phyloP scores from a whole-genome alignment of 2,113 vertebrate genomes.

The Brienomyrus longianalis region DNA sequence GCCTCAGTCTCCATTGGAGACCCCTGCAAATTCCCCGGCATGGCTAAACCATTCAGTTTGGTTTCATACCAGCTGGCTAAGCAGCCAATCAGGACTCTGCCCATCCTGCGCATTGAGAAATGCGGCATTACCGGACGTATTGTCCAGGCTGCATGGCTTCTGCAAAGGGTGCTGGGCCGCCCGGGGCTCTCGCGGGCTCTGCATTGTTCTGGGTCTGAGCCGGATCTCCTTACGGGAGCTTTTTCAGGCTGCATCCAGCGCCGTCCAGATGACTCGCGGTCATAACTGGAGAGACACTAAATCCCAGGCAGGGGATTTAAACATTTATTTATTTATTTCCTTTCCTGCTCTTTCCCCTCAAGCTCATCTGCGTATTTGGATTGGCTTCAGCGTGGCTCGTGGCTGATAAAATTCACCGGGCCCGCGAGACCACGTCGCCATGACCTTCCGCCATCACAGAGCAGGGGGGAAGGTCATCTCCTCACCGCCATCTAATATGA shows the following conservation, averaged over 20 bases:
- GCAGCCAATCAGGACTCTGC: not conserved
- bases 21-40: not conserved
- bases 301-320: conserved; percentile 39
- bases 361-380: conserved; percentile 55
- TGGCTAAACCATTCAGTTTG: not conserved
- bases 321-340: conserved; percentile 18
- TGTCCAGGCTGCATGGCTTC: not conserved
- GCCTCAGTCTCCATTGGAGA: not conserved
- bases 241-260: not conserved
- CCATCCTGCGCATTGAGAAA: not conserved
- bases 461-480: not conserved
- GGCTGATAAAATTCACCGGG: conserved; percentile 54
- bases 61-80: not conserved
- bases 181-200: not conserved
- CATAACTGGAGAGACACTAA: conserved; percentile 16
- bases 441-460: conserved; percentile 45
- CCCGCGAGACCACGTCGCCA: conserved; percentile 34
- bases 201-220: not conserved
- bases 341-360: conserved; percentile 18
- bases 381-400: conserved; percentile 41
- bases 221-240: conserved; percentile 8
- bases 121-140: not conserved
- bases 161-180: not conserved
- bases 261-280: not conserved
- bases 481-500: not conserved